These are phyloP conservation scores for Podarcis raffonei DNA, from an alignment of 2,113 vertebrate species.

Conservation along the genomic window DNA sequence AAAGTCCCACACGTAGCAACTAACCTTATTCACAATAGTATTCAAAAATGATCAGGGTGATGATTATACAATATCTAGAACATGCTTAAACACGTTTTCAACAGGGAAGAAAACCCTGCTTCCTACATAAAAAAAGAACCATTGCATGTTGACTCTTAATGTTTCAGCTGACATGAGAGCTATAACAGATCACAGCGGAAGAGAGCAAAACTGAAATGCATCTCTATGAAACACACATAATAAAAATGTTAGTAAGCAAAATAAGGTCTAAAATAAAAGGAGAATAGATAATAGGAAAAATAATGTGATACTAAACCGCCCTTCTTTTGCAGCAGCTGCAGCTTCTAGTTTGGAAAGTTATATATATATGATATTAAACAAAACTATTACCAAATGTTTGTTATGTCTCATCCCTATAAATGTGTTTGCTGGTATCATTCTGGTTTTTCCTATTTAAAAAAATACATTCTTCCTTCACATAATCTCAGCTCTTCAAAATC, in stretches of 20 bases:
- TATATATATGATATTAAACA: too few relatives aligned
- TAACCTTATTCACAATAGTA: too few relatives aligned
- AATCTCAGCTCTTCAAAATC: neutral
- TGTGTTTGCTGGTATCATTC: neutral
- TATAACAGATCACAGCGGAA: accelerated
- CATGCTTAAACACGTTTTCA: neutral
- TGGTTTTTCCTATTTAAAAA: neutral
- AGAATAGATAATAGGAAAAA: neutral
- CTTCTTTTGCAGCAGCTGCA: neutral
- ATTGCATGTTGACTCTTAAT: neutral
- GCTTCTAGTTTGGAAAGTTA: neutral
- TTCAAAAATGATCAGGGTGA: neutral
- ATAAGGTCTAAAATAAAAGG: accelerated
- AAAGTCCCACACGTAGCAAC: too few relatives aligned
- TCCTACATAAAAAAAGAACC: neutral
- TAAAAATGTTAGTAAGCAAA: neutral
- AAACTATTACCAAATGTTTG: neutral
- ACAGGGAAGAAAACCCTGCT: neutral
- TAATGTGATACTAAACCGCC: neutral
- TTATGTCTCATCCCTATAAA: neutral
- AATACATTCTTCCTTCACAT: neutral
- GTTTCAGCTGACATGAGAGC: neutral
- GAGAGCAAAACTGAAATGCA: neutral
- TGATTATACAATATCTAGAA: neutral
- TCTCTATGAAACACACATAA: neutral